These are phyloP conservation scores for Romanomermis culicivorax DNA, from an alignment of 2,888 invertebrate species.

Conservation along the genomic window DNA sequence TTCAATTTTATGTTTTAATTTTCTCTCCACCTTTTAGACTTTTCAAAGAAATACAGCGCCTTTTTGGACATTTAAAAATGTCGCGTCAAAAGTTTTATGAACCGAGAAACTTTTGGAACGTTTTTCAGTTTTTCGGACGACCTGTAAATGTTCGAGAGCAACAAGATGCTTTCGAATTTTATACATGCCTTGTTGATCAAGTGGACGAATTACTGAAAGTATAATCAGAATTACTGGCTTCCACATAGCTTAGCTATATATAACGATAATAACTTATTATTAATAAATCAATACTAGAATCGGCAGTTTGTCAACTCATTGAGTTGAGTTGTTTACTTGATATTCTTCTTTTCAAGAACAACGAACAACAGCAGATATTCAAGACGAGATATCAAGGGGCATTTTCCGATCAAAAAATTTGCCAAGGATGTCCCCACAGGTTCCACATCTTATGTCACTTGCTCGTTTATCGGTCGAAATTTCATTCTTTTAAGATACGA, in stretches of 20 bases:
- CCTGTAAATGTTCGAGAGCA: constrained; percentile 37
- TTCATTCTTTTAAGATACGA: constrained; percentile 32
- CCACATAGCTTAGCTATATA: background rate
- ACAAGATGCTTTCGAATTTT: constrained; percentile 38
- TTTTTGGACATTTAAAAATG: constrained; percentile 35
- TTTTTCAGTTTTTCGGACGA: constrained; percentile 35
- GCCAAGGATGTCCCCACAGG: constrained; percentile 37
- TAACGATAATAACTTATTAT: too few species aligned
- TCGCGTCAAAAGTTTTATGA: constrained; percentile 34
- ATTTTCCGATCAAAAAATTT: constrained; percentile 37
- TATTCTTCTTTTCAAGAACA: constrained; percentile 22
- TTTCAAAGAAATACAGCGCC: constrained; percentile 34
- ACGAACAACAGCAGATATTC: constrained; percentile 32
- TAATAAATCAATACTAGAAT: too few species aligned
- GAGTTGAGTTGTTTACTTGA: too few species aligned
- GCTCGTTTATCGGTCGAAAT: too few species aligned
- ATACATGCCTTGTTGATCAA: constrained; percentile 35
- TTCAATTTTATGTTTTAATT: too few species aligned
- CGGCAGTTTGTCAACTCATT: too few species aligned
- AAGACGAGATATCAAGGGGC: constrained; percentile 35
- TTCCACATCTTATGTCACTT: too few species aligned
- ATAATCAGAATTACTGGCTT: background rate
- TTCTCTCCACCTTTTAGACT: constrained; percentile 22
- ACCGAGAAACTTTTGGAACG: constrained; percentile 35
- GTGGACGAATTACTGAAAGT: constrained; percentile 35